A percentile compares a stretch with the other conserved stretches of the same genome.
These are phyloP conservation scores for Cavia aperea DNA, from an alignment of 2,113 vertebrate species.

Conservation along the genomic window DNA sequence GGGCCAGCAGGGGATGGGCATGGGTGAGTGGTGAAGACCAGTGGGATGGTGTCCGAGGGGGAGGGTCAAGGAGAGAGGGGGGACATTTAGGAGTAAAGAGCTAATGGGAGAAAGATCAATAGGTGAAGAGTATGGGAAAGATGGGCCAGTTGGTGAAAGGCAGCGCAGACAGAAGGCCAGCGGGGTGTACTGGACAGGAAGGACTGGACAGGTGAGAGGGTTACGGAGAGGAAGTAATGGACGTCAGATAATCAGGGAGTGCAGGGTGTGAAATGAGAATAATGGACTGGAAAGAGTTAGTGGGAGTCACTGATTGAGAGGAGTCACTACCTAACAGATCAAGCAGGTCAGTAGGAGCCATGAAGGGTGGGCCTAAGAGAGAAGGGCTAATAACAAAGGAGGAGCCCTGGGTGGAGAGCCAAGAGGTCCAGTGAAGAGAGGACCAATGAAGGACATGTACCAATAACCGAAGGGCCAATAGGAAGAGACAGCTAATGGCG, in stretches of 20 bases:
- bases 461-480: not conserved
- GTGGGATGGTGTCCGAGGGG: not conserved
- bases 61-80: not conserved
- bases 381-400: not conserved
- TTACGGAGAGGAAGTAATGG: not conserved
- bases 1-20: not conserved
- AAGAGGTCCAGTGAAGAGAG: not conserved
- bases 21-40: not conserved
- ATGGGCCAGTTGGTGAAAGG: no score
- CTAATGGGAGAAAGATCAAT: not conserved
- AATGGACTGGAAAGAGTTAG: not conserved
- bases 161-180: not conserved
- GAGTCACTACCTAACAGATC: not conserved
- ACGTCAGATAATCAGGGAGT: not conserved
- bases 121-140: not conserved
- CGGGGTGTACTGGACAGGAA: not conserved
- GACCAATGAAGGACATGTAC: not conserved
- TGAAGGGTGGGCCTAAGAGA: not conserved
- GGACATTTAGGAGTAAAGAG: not conserved
- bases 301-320: not conserved
- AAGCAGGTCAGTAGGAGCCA: not conserved
- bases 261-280: not conserved
- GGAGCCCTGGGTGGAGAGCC: not conserved
- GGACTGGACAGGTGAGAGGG: not conserved
- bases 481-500: not conserved